These are phyloP conservation scores for Tinea semifulvella DNA, from an alignment of 2,888 invertebrate genomes.

Conservation along the genomic window DNA sequence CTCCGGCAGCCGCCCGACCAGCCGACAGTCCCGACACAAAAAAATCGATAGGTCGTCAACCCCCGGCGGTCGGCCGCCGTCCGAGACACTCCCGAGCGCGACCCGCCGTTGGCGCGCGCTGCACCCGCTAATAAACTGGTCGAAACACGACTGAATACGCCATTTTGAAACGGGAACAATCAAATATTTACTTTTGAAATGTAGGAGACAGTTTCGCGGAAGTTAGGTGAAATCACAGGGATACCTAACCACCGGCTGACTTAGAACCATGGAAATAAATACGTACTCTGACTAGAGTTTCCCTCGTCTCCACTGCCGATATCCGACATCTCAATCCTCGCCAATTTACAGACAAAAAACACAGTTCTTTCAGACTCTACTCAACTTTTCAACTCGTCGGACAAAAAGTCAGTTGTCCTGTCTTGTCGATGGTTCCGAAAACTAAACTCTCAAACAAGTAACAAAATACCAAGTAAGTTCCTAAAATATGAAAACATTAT, in stretches of 20 bases:
- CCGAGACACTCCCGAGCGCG: constrained; percentile 38
- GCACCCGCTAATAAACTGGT: constrained; percentile 18
- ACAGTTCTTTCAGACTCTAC: constrained; percentile 1
- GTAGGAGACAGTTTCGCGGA: constrained; percentile 27
- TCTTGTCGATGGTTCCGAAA: constrained; percentile 3
- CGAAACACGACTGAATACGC: constrained; percentile 48
- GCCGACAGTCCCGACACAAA: constrained; percentile 55
- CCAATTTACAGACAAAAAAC: constrained; percentile 2
- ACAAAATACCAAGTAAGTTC: background rate
- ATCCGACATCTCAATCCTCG: constrained; percentile 71
- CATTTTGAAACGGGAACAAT: constrained; percentile 67
- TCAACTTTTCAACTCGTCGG: constrained; percentile 1
- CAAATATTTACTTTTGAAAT: constrained; percentile 62
- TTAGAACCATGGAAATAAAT: constrained; percentile 39
- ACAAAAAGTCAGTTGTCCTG: constrained; percentile 9
- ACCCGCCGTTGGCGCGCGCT: constrained; percentile 34
- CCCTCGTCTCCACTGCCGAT: constrained; percentile 83
- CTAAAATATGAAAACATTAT: background rate
- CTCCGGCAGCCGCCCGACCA: constrained; percentile 44
- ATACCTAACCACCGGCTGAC: background rate
- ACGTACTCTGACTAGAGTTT: constrained; percentile 82
- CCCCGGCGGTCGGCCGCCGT: constrained; percentile 42
- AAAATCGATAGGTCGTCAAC: constrained; percentile 67
- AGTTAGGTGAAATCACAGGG: constrained; percentile 20
- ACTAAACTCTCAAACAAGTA: too few relatives aligned